phyloP scores from a whole-genome alignment of 2,888 invertebrate species.

The Crossocerus cetratus region DNA sequence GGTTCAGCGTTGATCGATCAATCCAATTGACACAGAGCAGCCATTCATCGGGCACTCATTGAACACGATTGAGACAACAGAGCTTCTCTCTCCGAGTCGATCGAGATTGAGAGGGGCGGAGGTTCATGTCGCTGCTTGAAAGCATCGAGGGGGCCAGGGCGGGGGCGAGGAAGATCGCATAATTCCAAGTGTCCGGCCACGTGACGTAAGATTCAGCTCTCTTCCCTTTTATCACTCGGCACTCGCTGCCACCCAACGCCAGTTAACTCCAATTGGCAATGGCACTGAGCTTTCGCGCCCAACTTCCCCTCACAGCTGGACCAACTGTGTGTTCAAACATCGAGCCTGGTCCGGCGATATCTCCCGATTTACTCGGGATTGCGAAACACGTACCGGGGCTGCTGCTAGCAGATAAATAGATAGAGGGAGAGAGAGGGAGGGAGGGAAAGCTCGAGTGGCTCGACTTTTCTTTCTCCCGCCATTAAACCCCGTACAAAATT shows the following conservation, averaged over 20 bases:
- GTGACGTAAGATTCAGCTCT: neutral
- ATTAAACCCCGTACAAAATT: too few species aligned
- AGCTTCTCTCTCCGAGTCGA: neutral
- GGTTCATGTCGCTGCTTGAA: neutral
- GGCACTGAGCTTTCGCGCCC: neutral
- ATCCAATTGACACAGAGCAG: slow-evolving; percentile 28
- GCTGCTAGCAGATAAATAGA: too few species aligned
- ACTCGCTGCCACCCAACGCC: neutral
- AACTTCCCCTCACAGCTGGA: neutral
- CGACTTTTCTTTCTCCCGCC: neutral
- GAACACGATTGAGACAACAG: neutral
- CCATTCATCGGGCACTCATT: slow-evolving; percentile 5
- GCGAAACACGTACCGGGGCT: neutral
- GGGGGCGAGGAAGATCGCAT: slow-evolving; percentile 1
- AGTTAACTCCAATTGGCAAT: neutral
- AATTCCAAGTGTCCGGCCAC: slow-evolving; percentile 1
- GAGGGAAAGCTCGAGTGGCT: neutral
- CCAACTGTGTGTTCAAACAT: too few species aligned
- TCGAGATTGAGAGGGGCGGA: neutral
- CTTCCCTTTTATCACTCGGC: neutral
- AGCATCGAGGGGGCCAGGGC: neutral
- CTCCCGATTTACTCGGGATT: neutral
- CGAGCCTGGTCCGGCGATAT: neutral
- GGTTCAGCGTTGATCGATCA: slow-evolving; percentile 21
- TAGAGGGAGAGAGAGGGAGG: too few species aligned